phyloP scores from a whole-genome alignment of 2,113 vertebrate species.

The Odontophorus gujanensis region DNA sequence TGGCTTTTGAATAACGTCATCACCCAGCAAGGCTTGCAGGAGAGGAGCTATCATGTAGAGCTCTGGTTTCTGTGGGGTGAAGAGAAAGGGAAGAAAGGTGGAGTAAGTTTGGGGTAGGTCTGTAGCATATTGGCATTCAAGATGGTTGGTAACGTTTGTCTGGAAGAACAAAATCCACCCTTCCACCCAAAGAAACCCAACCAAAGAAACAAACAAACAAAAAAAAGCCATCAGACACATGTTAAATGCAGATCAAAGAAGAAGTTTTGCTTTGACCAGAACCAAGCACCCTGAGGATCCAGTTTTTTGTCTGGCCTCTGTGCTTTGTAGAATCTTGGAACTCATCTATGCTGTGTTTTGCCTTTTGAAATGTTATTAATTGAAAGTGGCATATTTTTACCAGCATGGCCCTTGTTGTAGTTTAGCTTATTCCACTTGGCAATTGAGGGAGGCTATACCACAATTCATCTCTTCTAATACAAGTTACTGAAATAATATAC shows the following conservation, averaged over 20 bases:
- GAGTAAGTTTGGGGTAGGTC: not conserved
- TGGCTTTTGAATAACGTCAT: not conserved
- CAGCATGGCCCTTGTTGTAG: not conserved
- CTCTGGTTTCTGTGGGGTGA: not conserved
- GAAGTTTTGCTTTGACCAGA: constrained; percentile 4
- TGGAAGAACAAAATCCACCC: not conserved
- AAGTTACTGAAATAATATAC: not conserved
- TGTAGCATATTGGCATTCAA: not conserved
- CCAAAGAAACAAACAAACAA: not conserved
- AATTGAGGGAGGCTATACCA: not conserved
- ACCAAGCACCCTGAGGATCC: not conserved
- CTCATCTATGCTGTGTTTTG: not conserved
- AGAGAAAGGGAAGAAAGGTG: not conserved
- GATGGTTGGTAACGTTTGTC: not conserved
- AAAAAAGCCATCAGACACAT: not conserved
- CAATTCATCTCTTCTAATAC: constrained; percentile 2
- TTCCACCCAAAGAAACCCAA: not conserved
- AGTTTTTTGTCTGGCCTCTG: not conserved
- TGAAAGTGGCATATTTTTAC: not conserved
- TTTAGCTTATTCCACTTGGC: constrained; percentile 5
- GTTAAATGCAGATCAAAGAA: not conserved
- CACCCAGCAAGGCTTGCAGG: not conserved
- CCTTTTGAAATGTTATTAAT: not conserved
- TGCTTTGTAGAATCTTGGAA: not conserved
- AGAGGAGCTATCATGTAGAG: not conserved